Base-by-base conservation (phyloP, 53 echinoderm and acorn worm genomes). In the Patiria pectinifera region DNA sequence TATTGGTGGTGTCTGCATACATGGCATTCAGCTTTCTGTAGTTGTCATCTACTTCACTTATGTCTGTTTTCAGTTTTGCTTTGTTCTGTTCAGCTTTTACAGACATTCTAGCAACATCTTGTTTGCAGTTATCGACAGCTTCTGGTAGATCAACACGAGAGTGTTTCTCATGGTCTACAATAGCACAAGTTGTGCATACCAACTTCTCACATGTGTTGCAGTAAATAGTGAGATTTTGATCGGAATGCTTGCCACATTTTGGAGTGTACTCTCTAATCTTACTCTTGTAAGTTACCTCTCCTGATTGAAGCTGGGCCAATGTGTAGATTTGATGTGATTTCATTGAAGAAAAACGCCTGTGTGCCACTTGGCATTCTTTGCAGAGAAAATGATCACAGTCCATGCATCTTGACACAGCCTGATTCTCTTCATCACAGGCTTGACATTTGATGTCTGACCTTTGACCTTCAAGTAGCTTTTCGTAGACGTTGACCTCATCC, bases 241-340 rank as follows among this genome's bases (percentile, higher is more conserved):
- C 59, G 47, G 43, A 75, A 62, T 25, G 87, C n/a, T 87, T 53
- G 5, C 11, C 47, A 59, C 91, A 82, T 82, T 49, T 70, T 1
- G 88, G 88, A 21, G 71, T 59, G 59, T 82, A 82, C 16, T 82
- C 82, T 58, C 58, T 76, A 7, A 76, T 4, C 53, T 87, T 87
- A 62, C 87, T 87, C 77, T 53, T 76, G 58, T 25, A 76, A 19
- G 59, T 10, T 25, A 76, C 22, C 13, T 59, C 87, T 58, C 76
- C 48, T 22, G 87, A 74, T 74, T 74, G 74, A 47, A 87, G 35
- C 76, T 87, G 24, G n/a, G 48, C 87, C 16, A 87, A 59, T 25
- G 76, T 87, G 59, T 59, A 76, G 60, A 87, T 87, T 87, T 13
- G 11, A 35, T 87, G 87, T 2, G 77, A 76, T 76, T 76, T 87